These are phyloP conservation scores for Microvelia longipes DNA, from an alignment of 1,140 invertebrate species.

Conservation along the genomic window DNA sequence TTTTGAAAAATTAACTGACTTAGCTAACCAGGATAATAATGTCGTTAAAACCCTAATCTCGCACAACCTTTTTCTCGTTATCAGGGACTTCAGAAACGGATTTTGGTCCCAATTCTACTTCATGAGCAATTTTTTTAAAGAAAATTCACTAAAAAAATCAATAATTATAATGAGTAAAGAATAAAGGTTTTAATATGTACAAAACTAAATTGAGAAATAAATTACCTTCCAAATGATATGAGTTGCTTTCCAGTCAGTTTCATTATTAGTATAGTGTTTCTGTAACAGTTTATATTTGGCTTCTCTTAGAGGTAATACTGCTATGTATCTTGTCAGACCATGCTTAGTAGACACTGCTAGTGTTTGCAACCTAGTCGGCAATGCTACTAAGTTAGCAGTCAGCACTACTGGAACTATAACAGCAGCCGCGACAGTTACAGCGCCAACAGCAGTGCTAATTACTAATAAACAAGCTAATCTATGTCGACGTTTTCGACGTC, in stretches of 20 bases:
- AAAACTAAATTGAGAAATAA: no score
- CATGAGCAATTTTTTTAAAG: no score
- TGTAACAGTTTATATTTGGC: slow-evolving; percentile 5
- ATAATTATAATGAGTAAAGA: no score
- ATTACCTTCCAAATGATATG: background rate
- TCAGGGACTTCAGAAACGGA: no score
- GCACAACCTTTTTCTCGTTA: no score
- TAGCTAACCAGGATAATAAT: no score
- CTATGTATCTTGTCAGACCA: slow-evolving; percentile 13
- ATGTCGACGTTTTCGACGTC: slow-evolving; percentile 2
- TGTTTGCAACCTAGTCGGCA: slow-evolving; percentile 14
- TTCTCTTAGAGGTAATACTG: slow-evolving; percentile 16
- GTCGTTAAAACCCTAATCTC: no score
- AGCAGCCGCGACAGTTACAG: slow-evolving; percentile 14
- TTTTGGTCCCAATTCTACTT: no score
- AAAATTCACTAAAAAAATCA: no score
- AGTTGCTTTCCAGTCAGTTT: background rate
- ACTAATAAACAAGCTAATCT: slow-evolving; percentile 13
- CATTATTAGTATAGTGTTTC: background rate
- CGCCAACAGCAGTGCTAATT: slow-evolving; percentile 13
- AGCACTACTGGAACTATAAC: slow-evolving; percentile 15
- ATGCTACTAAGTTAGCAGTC: slow-evolving; percentile 12
- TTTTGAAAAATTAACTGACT: no score
- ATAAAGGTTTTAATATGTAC: no score
- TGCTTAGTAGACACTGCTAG: slow-evolving; percentile 13